Evolutionary conservation across 2,888 invertebrate species (phyloP).

Genomic region (Chaitophorus viminalis): DNA sequence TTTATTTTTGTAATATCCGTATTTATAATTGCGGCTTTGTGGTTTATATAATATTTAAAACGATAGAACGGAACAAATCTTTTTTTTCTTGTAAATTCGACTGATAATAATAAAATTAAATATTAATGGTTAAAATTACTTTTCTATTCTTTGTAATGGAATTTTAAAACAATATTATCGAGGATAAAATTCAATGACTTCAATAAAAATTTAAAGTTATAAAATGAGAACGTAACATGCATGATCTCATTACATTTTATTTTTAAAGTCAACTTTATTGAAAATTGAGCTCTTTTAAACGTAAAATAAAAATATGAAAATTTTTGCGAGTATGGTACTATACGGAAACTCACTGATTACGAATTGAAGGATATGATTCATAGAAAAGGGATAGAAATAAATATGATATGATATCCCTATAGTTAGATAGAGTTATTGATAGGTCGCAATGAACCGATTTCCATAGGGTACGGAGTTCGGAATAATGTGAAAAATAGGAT

Average conservation of each 20-base stretch:
- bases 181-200: not conserved
- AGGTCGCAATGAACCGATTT: not conserved
- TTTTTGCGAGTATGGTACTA: not conserved
- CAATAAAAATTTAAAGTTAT: slow-evolving; percentile 10
- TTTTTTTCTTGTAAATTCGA: not conserved
- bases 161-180: not conserved
- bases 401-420: too few relatives aligned
- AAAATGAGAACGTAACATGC: not conserved
- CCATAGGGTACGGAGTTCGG: not conserved
- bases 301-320: not conserved
- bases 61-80: not conserved
- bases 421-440: not conserved
- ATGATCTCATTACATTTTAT: not conserved
- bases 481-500: too few relatives aligned
- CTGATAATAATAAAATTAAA: not conserved
- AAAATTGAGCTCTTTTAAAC: not conserved
- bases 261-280: slow-evolving; percentile 1
- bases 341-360: not conserved
- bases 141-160: not conserved
- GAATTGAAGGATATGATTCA: not conserved
- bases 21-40: not conserved
- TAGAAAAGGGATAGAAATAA: too few relatives aligned
- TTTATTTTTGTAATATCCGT: not conserved
- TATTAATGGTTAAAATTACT: not conserved
- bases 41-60: not conserved